These are phyloP conservation scores for Merluccius polli DNA, from an alignment of 2,797 vertebrate genomes.

Conservation along the genomic window DNA sequence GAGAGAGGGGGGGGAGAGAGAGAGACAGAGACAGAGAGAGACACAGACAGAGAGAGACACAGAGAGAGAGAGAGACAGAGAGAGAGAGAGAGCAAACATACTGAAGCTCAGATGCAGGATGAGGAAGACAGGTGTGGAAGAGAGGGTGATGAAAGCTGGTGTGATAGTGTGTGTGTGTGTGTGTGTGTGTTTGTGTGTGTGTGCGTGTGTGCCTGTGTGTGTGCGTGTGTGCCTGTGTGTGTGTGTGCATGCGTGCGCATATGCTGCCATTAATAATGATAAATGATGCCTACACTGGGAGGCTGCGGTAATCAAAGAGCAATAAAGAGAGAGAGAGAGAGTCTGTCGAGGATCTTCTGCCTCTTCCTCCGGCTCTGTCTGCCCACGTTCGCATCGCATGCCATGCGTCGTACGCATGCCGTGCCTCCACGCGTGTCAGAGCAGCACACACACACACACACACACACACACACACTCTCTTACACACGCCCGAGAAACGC, in stretches of 20 bases:
- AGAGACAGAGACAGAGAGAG: not conserved
- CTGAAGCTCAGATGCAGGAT: no score
- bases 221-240: not conserved
- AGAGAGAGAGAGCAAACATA: not conserved
- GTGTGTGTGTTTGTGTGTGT: not conserved
- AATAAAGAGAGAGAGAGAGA: not conserved
- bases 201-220: not conserved
- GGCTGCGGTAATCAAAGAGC: not conserved
- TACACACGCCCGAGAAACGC: not conserved
- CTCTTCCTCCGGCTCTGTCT: no score
- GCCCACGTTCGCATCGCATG: not conserved
- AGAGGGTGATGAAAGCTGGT: not conserved
- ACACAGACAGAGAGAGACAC: not conserved
- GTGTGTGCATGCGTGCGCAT: not conserved
- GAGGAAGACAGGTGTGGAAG: not conserved
- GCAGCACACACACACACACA: not conserved
- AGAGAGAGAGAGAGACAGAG: not conserved
- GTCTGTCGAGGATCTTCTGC: not conserved
- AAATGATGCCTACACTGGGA: not conserved
- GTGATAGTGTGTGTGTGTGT: not conserved
- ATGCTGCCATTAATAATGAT: slow-evolving; percentile 2
- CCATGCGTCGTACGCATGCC: not conserved
- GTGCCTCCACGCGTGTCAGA: not conserved
- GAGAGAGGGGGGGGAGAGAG: no score
- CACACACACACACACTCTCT: not conserved